Evolutionary conservation across 2,113 vertebrate species (phyloP), one percentile per base, ranked within the genome.

Genomic region (Eidolon helvum): DNA sequence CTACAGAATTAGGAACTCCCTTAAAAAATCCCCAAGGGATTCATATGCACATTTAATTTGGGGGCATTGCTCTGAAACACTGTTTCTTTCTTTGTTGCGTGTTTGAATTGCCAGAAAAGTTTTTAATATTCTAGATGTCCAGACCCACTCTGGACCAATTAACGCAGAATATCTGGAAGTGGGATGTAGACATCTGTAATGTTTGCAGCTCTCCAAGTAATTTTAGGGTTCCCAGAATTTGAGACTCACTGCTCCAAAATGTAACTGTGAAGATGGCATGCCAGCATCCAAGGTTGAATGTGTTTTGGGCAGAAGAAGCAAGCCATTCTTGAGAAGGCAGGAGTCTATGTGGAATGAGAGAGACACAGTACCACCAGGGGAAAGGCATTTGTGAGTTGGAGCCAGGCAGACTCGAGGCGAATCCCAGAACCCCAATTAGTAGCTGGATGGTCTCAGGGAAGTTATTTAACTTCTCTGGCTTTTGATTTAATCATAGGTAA

Each of bases 361-460:
- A 38, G 33, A 45, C 10, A 5, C 7, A 33, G 9, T 14, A 6
- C 8, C 5, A 8, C 8, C 48, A 28, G 21, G 35, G 80, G 55
- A 84, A 57, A 82, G 33, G 22, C 2, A 2, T 45, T 7, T 7
- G 9, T 2, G 16, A 63, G 8, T 72, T 16, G 61, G 74, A 89
- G n/a, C n/a, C 77, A 86, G 16, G 11, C 26, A 26, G 77, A 66
- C 12, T 24, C 2, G 0, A 57, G 15, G 19, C 30, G 35, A 90
- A 71, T 80, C 90, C 59, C 69, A 85, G 66, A 86, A 69, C 61
- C 28, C 77, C 90, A 95, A 88, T 94, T 94, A 96, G 79, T 4
- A 87, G 18, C 24, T 79, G 18, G 0, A 38, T 33, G 30, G 24
- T 61, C 91, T 71, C 14, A 0, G 59, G 59, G 74, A 90, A 95